Evolutionary conservation across 1,140 invertebrate species (phyloP), one percentile per base, ranked within the genome.

Genomic region (Scaptomyza pallida): DNA sequence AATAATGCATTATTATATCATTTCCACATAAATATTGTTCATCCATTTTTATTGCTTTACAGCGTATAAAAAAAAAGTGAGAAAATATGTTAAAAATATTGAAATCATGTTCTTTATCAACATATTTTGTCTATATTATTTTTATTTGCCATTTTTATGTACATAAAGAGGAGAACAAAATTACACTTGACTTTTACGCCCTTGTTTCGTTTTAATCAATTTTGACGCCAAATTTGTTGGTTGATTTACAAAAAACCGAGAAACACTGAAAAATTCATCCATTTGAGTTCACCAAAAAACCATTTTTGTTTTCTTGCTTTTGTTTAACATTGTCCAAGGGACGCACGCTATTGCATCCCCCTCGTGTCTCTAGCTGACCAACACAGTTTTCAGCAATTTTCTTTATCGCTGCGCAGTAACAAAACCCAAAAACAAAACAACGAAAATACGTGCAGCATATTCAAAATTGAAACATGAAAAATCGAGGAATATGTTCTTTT

Each of bases 391-490:
- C 57, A 52, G 47, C 61, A 61, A 71, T 75, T 75, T 72, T 65
- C 68, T 52, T 47, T 45, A 72, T 60, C 55, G 60, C 26, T 65
- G 61, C 54, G 30, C 51, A 59, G 47, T 72, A 45, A 65, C 35
- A 71, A 50, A 43, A n/a, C n/a, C 26, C 50, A 5, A 13, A 51
- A 50, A 56, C 54, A 8, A 44, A 62, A 26, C 37, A 16, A 23
- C 17, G 2, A 30, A 64, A 16, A 37, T 8, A 16, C 54, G 45
- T 37, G 30, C 47, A 78, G 61, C 72, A 85, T 75, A 79, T 85
- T 65, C 62, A 79, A 79, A 85, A 79, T 72, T 75, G 75, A 79
- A 83, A 69, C 75, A 44, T 80, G 60, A 52, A 75, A 74, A 72
- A 73, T 75, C 60, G 55, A 37, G 15, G 61, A 60, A 57, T 15